Percentiles rank a stretch among this genome's conserved stretches.
These are phyloP conservation scores for Potamilus streckersoni DNA, from an alignment of 1,140 invertebrate species.

Conservation along the genomic window DNA sequence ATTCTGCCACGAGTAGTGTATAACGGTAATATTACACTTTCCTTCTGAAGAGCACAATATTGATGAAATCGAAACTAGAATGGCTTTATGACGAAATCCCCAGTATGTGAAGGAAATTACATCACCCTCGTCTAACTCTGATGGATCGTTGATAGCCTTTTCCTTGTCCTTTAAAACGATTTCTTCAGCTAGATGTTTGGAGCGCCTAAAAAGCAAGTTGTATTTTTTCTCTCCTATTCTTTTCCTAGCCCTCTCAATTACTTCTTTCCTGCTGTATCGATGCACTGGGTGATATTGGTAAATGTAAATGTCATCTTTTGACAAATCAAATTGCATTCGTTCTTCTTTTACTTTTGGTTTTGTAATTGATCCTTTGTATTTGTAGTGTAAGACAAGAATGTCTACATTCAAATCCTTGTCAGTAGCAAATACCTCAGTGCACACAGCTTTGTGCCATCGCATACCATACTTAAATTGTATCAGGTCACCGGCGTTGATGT, in stretches of 20 bases:
- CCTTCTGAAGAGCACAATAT: background rate
- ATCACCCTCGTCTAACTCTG: slow-evolving; percentile 8
- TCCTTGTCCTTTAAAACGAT: slow-evolving; percentile 7
- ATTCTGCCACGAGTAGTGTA: slow-evolving; percentile 8
- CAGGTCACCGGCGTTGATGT: slow-evolving; percentile 8
- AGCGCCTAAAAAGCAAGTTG: slow-evolving; percentile 1
- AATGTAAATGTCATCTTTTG: slow-evolving; percentile 10
- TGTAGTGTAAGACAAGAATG: slow-evolving; percentile 15
- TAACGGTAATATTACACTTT: background rate
- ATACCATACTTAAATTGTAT: slow-evolving; percentile 10
- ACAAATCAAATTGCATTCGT: slow-evolving; percentile 5
- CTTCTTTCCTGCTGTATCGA: slow-evolving; percentile 6
- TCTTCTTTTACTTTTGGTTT: slow-evolving; percentile 4
- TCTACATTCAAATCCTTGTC: background rate
- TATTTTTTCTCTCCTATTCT: slow-evolving; percentile 11
- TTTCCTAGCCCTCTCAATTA: slow-evolving; percentile 6
- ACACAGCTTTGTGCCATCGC: slow-evolving; percentile 17
- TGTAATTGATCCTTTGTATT: background rate
- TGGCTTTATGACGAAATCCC: slow-evolving; percentile 8
- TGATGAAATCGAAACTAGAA: background rate
- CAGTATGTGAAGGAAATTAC: slow-evolving; percentile 12
- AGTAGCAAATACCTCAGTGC: slow-evolving; percentile 1
- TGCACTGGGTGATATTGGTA: slow-evolving; percentile 19
- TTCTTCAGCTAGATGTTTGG: slow-evolving; percentile 14
- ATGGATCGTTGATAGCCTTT: background rate